Evolutionary conservation across 2,888 invertebrate genomes (phyloP).

Genomic region (Drosophila planitibia): DNA sequence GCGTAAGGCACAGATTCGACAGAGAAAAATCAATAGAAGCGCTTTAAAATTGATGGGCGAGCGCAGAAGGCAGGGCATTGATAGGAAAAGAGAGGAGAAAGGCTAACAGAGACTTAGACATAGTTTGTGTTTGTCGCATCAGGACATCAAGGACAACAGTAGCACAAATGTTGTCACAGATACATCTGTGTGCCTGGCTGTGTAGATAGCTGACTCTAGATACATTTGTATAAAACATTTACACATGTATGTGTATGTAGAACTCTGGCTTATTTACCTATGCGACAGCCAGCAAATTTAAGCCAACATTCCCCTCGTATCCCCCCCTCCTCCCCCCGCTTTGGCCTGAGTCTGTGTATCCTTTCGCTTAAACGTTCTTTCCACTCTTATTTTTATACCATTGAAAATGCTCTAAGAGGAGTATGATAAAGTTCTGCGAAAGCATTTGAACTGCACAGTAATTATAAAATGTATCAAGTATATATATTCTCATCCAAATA

Average conservation of each 20-base stretch:
- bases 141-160: conserved; percentile 46
- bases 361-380: conserved; percentile 34
- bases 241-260: conserved; percentile 21
- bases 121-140: conserved; percentile 29
- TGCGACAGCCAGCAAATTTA: conserved; percentile 64
- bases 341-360: conserved; percentile 15
- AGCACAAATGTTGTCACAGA: conserved; percentile 47
- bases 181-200: conserved; percentile 29
- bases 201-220: conserved; percentile 10
- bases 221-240: background rate
- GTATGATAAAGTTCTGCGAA: background rate
- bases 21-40: conserved; percentile 50
- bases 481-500: background rate
- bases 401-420: background rate
- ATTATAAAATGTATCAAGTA: background rate
- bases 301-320: conserved; percentile 38
- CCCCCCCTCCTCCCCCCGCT: background rate
- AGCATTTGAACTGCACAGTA: background rate
- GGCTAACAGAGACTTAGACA: conserved; percentile 20
- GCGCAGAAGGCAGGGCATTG: background rate
- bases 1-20: conserved; percentile 12
- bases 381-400: background rate
- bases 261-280: conserved; percentile 78
- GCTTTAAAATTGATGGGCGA: conserved; percentile 29
- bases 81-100: background rate